phyloP scores from a whole-genome alignment of 2,797 vertebrate species.

The Enteromius fasciolatus region DNA sequence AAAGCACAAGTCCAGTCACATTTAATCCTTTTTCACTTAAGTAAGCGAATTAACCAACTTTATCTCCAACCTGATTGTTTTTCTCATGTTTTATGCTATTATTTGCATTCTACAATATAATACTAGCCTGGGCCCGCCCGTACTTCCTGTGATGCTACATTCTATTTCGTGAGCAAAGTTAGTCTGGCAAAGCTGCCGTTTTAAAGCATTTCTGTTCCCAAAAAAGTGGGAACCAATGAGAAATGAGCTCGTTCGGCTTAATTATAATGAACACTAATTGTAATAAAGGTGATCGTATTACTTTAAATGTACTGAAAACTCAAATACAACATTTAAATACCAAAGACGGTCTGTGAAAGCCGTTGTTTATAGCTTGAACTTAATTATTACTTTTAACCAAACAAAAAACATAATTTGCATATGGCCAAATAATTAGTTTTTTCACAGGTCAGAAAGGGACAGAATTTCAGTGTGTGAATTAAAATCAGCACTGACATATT shows the following conservation, averaged over 20 bases:
- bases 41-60: not conserved
- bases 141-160: too few species aligned
- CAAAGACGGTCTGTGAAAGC: not conserved
- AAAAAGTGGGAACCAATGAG: too few species aligned
- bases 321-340: not conserved
- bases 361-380: not conserved
- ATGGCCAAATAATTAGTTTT: not conserved
- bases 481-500: constrained; percentile 43
- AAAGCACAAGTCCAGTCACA: too few species aligned
- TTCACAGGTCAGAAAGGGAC: constrained; percentile 3
- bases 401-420: too few species aligned
- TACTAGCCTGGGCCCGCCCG: too few species aligned
- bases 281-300: not conserved
- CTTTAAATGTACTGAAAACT: not conserved
- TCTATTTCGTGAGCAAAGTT: too few species aligned
- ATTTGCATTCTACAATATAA: not conserved
- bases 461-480: constrained; percentile 24
- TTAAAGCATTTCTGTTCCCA: too few species aligned
- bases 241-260: not conserved
- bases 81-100: too few species aligned
- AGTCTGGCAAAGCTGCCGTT: too few species aligned
- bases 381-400: not conserved
- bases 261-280: not conserved
- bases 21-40: not conserved
- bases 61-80: too few species aligned